Percentiles rank a stretch among this genome's conserved stretches.
Conservation (phyloP, 2,888 invertebrate genomes). For the Dascillus cervinus region DNA sequence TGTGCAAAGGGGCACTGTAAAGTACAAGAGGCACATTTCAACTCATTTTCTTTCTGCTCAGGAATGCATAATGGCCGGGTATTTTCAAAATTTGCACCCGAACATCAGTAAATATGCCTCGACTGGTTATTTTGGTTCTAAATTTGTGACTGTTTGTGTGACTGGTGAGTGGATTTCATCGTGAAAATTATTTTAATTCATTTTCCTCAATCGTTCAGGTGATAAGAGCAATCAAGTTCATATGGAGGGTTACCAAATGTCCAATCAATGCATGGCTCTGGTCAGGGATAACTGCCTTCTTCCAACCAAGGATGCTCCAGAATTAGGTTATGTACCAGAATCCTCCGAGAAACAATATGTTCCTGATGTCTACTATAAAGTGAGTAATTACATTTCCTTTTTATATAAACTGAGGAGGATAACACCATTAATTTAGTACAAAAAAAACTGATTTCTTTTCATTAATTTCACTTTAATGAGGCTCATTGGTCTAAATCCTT, state of each 20-base stretch:
- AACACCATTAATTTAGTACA: too few relatives aligned
- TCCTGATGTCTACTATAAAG: constrained; percentile 98
- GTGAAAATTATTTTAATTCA: too few relatives aligned
- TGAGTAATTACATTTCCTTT: constrained; percentile 40
- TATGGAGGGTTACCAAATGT: constrained; percentile 99
- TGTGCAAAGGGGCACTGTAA: constrained; percentile 75
- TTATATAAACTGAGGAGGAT: too few relatives aligned
- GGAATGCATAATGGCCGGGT: constrained; percentile 95
- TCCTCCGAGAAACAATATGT: constrained; percentile 92
- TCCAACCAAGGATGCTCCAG: constrained; percentile 95
- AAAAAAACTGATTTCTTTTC: too few relatives aligned
- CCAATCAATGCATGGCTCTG: constrained; percentile 95
- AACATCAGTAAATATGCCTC: constrained; percentile 83
- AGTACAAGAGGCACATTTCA: constrained; percentile 58
- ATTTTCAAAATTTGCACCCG: constrained; percentile 85
- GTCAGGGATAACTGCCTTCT: constrained; percentile 89
- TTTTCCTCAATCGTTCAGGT: too few relatives aligned
- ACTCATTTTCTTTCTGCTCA: constrained; percentile 90
- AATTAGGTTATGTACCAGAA: constrained; percentile 92
- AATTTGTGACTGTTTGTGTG: constrained; percentile 96
- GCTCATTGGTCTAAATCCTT: too few relatives aligned
- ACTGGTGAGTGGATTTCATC: too few relatives aligned
- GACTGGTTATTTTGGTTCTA: constrained; percentile 89
- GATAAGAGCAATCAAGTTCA: constrained; percentile 87
- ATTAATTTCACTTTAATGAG: too few relatives aligned